These are phyloP conservation scores for Penaeus indicus DNA, from an alignment of 1,140 invertebrate species.

Conservation along the genomic window DNA sequence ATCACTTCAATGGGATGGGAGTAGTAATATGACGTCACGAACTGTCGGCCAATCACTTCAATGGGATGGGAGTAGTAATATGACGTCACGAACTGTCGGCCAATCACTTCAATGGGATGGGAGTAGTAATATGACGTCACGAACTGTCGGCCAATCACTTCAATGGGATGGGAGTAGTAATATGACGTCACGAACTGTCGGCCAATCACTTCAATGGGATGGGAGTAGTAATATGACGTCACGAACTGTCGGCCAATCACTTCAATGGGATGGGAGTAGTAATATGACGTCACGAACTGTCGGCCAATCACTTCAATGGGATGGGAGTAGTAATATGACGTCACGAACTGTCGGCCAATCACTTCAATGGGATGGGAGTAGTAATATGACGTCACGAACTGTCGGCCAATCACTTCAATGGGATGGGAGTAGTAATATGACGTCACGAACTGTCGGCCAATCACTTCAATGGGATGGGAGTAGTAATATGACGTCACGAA, in stretches of 20 bases:
- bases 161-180: constrained; percentile 57
- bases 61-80: constrained; percentile 56
- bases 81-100: constrained; percentile 54
- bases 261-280: constrained; percentile 57
- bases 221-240: no score
- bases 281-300: constrained; percentile 53
- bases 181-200: constrained; percentile 52
- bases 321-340: no score
- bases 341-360: constrained; percentile 27
- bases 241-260: constrained; percentile 33
- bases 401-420: constrained; percentile 5
- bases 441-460: constrained; percentile 6
- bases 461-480: constrained; percentile 56
- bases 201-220: no score
- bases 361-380: constrained; percentile 55
- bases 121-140: no score
- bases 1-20: no score
- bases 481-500: constrained; percentile 58
- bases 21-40: no score
- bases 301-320: not conserved
- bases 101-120: no score
- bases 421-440: no score
- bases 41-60: constrained; percentile 44
- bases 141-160: constrained; percentile 38
- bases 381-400: constrained; percentile 56